A percentile compares a stretch with the other conserved stretches of the same genome.
These are phyloP conservation scores for Hirtodrosophila cameraria DNA, from an alignment of 2,888 invertebrate species.

Conservation along the genomic window DNA sequence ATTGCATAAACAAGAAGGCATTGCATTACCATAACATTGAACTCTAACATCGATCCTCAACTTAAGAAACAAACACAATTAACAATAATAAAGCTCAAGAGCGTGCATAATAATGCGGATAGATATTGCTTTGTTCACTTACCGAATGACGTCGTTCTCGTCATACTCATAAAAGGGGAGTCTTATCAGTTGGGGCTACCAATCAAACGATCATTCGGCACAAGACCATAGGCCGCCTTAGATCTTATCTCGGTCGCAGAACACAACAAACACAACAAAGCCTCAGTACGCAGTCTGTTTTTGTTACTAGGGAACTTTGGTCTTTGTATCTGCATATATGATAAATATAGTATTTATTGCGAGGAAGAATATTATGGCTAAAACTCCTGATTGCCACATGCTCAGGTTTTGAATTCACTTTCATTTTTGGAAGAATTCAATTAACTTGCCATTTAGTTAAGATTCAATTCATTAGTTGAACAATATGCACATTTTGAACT, in stretches of 20 bases:
- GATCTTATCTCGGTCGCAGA: constrained; percentile 46
- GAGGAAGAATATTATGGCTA: too few relatives aligned
- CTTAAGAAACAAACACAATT: background rate
- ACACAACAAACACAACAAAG: background rate
- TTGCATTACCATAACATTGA: constrained; percentile 58
- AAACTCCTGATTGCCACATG: too few relatives aligned
- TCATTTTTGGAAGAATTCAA: too few relatives aligned
- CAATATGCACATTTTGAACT: too few relatives aligned
- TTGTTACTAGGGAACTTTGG: constrained; percentile 5
- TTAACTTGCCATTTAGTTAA: too few relatives aligned
- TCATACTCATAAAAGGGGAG: too few relatives aligned
- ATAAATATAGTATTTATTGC: too few relatives aligned
- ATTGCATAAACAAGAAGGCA: constrained; percentile 46
- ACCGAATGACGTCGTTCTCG: constrained; percentile 6
- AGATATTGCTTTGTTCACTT: constrained; percentile 45
- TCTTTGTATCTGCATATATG: constrained; percentile 20
- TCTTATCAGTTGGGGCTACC: constrained; percentile 31
- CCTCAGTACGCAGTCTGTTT: constrained; percentile 17
- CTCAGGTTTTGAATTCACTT: too few relatives aligned
- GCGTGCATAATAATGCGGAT: constrained; percentile 9
- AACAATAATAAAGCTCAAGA: constrained; percentile 40
- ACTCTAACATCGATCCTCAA: constrained; percentile 19
- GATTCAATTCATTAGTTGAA: too few relatives aligned
- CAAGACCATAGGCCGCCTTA: constrained; percentile 13
- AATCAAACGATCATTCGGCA: constrained; percentile 30